Evolutionary conservation across 2,888 invertebrate genomes (phyloP).

Genomic region (Calameuta filiformis): DNA sequence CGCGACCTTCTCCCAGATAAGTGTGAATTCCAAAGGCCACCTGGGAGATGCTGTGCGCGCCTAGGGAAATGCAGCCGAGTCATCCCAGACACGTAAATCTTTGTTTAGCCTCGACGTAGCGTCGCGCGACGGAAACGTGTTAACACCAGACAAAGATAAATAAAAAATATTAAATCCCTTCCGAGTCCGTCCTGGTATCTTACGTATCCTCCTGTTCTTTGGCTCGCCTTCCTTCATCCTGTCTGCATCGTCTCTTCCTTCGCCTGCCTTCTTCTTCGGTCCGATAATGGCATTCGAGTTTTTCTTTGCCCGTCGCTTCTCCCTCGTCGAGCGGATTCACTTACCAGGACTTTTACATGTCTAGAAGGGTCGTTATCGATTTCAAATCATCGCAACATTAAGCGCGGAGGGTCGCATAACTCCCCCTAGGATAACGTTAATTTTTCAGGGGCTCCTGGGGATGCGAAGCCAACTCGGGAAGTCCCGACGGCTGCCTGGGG

Average conservation of each 20-base stretch:
- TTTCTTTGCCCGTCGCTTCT: conserved; percentile 13
- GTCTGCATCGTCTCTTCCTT: too few species aligned
- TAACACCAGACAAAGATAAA: too few species aligned
- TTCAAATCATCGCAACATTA: conserved; percentile 52
- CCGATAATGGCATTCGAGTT: conserved; percentile 37
- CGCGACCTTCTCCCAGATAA: conserved; percentile 22
- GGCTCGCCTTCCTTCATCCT: too few species aligned
- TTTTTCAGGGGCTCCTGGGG: conserved; percentile 38
- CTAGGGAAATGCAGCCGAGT: too few species aligned
- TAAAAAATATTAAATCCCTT: too few species aligned
- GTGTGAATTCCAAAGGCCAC: conserved; percentile 42
- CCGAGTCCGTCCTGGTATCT: too few species aligned
- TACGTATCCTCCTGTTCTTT: too few species aligned
- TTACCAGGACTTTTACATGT: conserved; percentile 38
- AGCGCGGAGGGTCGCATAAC: conserved; percentile 26
- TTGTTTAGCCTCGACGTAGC: too few species aligned
- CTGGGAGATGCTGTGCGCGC: too few species aligned
- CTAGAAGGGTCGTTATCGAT: conserved; percentile 50
- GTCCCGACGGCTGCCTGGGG: neutral
- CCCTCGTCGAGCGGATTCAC: conserved; percentile 30
- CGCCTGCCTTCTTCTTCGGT: too few species aligned
- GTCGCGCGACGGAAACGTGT: too few species aligned
- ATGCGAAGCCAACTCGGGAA: conserved; percentile 15
- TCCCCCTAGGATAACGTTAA: conserved; percentile 36
- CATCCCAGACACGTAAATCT: too few species aligned